Base-by-base conservation (phyloP, 2,888 invertebrate genomes). In the Phyllotreta cruciferae region DNA sequence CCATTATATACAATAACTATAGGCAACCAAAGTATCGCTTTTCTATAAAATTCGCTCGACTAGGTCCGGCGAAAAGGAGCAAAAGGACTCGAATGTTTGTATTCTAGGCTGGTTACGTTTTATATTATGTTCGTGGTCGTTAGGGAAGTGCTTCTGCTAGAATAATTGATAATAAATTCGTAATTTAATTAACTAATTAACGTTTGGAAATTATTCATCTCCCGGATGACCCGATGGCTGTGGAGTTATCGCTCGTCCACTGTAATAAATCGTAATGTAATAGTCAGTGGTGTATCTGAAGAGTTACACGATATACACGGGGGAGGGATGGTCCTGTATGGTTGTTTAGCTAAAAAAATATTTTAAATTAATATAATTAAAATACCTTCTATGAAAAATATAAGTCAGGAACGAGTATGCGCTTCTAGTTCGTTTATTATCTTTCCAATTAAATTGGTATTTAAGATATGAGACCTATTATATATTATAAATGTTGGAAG, bases 1-100 rank as follows among this genome's bases (percentile, higher is more conserved):
- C 34, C n/a, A n/a, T 36, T 24, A 24, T 24, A 4, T 24, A 24
- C 24, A 24, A 24, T 24, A 24, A 24, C 11, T 56, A 56, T 50
- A 55, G 63, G 60, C 60, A 64, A 64, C 64, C 64, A 64, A 60
- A 34, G 10, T n/a, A 41, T 41, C 10, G 9, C 10, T 41, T 42
- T 62, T 38, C 36, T 42, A 45, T 42, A 37, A n/a, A 36, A 35
- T 37, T 3, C 55, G 38, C 45, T 24, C 13, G 53, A 60, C 45
- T 56, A n/a, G 52, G 35, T 24, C 37, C 35, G 24, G 13, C 57
- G 7, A 44, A 55, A 49, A 45, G 24, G 24, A 24, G 24, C 24
- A 24, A 54, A 13, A 24, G 34, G 36, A 50, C 10, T 35, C n/a
- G 10, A 34, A 34, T 35, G 36, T 50, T 35, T 5, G 35, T 35